Evolutionary conservation across 1,140 invertebrate genomes (phyloP).

Genomic region (Hyles euphorbiae): DNA sequence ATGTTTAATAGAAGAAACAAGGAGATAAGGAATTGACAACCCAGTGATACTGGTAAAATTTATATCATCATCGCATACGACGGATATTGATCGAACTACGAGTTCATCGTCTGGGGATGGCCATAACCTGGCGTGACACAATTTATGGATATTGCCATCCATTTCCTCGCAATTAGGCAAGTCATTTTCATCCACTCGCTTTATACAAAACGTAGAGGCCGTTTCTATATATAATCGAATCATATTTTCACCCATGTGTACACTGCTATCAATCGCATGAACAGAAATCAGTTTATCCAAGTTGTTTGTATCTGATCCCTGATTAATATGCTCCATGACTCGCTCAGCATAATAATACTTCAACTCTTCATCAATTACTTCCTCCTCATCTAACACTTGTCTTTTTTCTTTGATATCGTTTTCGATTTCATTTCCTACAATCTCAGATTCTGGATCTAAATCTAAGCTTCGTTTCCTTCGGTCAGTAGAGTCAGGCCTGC

Average conservation of each 20-base stretch:
- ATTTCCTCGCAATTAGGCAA: slow-evolving; percentile 45
- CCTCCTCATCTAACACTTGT: slow-evolving; percentile 30
- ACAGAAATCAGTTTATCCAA: slow-evolving; percentile 50
- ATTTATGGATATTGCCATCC: slow-evolving; percentile 40
- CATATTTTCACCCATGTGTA: slow-evolving; percentile 35
- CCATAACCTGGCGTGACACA: slow-evolving; percentile 44
- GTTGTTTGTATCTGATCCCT: slow-evolving; percentile 39
- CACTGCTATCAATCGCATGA: slow-evolving; percentile 33
- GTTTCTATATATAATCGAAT: slow-evolving; percentile 57
- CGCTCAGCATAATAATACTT: slow-evolving; percentile 49
- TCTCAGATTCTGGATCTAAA: background rate
- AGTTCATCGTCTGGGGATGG: slow-evolving; percentile 49
- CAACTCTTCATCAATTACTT: slow-evolving; percentile 49
- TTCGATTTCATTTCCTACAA: slow-evolving; percentile 14
- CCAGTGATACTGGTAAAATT: slow-evolving; percentile 38
- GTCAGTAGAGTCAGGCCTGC: slow-evolving; percentile 11
- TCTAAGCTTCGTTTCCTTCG: slow-evolving; percentile 1
- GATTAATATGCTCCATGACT: slow-evolving; percentile 41
- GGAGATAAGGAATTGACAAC: slow-evolving; percentile 31
- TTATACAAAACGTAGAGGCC: slow-evolving; percentile 48
- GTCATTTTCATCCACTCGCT: slow-evolving; percentile 30
- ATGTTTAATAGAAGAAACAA: slow-evolving; percentile 32
- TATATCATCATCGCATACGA: slow-evolving; percentile 47
- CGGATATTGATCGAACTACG: slow-evolving; percentile 31
- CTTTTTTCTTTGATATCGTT: slow-evolving; percentile 24